Conservation (phyloP, 2,797 vertebrate species). For the Leptatherina wallacei region DNA sequence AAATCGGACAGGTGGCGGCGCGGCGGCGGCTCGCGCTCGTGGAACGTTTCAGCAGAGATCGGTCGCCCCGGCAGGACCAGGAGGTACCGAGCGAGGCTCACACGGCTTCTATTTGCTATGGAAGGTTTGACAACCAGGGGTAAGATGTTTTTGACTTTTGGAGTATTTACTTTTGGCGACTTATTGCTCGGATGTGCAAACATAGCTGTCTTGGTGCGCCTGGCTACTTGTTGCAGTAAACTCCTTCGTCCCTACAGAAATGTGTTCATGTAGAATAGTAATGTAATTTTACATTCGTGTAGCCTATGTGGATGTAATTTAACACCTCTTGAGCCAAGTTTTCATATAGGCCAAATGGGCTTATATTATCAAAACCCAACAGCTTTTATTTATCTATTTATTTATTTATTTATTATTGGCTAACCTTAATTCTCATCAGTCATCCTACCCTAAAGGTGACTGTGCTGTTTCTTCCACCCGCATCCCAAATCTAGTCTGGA, state of each 20-base stretch:
- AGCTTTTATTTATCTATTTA: not conserved
- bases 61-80: conserved; percentile 20
- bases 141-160: conserved; percentile 22
- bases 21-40: conserved; percentile 16
- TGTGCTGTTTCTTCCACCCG: not conserved
- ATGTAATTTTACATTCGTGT: no score
- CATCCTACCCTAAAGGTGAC: not conserved
- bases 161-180: no score
- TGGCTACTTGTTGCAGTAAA: conserved; percentile 15
- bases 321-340: no score
- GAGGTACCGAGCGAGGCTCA: conserved; percentile 22
- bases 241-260: not conserved
- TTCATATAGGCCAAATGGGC: not conserved
- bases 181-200: not conserved
- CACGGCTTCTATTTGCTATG: conserved; percentile 38
- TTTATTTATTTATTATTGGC: not conserved
- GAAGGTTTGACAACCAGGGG: conserved; percentile 54
- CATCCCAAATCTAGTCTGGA: not conserved
- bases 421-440: not conserved
- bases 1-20: conserved; percentile 35
- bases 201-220: not conserved
- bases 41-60: conserved; percentile 16
- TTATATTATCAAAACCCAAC: not conserved
- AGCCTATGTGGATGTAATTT: no score
- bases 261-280: no score